Evolutionary conservation across 1,140 invertebrate species (phyloP), one percentile per base, ranked within the genome.

Genomic region (Adoxophyes honmai): DNA sequence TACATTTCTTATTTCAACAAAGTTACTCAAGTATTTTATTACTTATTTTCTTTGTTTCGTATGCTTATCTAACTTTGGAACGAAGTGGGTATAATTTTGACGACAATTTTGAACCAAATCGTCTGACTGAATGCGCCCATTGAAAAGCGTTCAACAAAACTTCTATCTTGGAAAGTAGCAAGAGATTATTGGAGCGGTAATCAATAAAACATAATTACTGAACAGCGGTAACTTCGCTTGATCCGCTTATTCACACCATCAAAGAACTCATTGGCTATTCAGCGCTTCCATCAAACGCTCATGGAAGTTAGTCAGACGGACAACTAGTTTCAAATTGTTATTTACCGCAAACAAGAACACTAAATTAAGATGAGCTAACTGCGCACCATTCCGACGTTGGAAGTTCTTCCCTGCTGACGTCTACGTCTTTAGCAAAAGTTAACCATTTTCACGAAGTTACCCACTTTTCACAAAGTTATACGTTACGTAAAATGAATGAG

Each of bases 341-440:
- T 85, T 83, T 83, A 77, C 78, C 81, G 61, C 79, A 81, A 86
- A 86, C 81, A 85, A 85, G 81, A 73, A 68, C 66, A 68, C 65
- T 77, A 83, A 84, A 81, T 81, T 81, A 82, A 86, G 78, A 81
- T 76, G 73, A 76, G 71, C 69, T 70, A 72, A 78, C 72, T 73
- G 75, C 66, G 63, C 74, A 57, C 62, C 64, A 60, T 65, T 68
- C 59, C 39, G 16, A 48, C 51, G 38, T 14, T 4, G 44, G 15
- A 34, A 35, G 16, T 55, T 38, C 16, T 36, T 10, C 52, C 39
- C 13, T 48, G 38, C 38, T 39, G 38, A 44, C 39, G 39, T 44
- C 39, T 15, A 55, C 44, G 52, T 67, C 57, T 67, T 75, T 67
- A 58, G 34, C 60, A 21, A 69, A 68, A 73, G 62, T 73, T 73